Conservation (phyloP, 1,140 invertebrate species). For the Polypedilum vanderplanki region DNA sequence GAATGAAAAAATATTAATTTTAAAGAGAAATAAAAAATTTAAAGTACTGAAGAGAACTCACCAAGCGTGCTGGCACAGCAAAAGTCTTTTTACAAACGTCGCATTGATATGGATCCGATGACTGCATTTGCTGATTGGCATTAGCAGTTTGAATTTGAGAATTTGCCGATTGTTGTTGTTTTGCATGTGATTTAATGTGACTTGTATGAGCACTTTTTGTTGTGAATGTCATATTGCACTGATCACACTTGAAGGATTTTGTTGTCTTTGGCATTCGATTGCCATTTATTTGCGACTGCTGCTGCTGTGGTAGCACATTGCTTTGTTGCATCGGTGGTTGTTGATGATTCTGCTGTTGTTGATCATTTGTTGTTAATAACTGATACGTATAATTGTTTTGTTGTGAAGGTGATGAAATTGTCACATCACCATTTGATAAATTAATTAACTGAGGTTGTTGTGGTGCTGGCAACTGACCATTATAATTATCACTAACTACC, state of each 20-base stretch:
- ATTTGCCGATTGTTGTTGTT: conserved; percentile 34
- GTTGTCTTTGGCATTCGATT: conserved; percentile 34
- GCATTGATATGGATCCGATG: conserved; percentile 72
- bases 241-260: conserved; percentile 47
- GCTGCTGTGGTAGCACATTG: conserved; percentile 22
- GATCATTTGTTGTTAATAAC: conserved; percentile 25
- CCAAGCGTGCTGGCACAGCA: conserved; percentile 81
- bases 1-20: background rate
- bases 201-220: conserved; percentile 54
- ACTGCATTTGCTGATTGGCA: conserved; percentile 21
- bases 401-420: conserved; percentile 30
- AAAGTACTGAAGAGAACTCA: conserved; percentile 45
- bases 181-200: conserved; percentile 51
- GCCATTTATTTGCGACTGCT: conserved; percentile 23
- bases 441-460: conserved; percentile 32
- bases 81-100: conserved; percentile 89
- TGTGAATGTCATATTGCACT: conserved; percentile 52
- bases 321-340: conserved; percentile 25
- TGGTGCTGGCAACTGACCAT: conserved; percentile 25
- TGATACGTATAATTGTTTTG: conserved; percentile 29
- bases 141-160: conserved; percentile 19
- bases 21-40: no score
- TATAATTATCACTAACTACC: conserved; percentile 26
- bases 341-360: background rate
- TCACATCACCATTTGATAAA: conserved; percentile 2